phyloP scores from a whole-genome alignment of 1,140 invertebrate species.

The Drosophila kikkawai region DNA sequence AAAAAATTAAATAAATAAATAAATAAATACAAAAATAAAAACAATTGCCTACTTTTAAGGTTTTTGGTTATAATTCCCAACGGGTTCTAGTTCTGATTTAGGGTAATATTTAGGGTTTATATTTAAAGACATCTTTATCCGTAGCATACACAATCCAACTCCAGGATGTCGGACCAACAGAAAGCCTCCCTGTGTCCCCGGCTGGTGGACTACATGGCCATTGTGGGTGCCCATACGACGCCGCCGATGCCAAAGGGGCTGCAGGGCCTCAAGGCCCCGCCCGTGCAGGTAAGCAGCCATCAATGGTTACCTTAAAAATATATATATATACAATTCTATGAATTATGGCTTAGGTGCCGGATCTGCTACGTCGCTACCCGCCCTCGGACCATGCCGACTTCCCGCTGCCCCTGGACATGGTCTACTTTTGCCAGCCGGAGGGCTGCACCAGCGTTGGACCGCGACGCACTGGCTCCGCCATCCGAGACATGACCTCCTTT shows the following conservation, averaged over 20 bases:
- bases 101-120: too few relatives aligned
- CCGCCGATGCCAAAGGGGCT: constrained; percentile 87
- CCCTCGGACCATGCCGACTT: constrained; percentile 99
- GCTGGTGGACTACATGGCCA: constrained; percentile 97
- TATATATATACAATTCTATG: neutral
- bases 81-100: too few relatives aligned
- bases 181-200: constrained; percentile 93
- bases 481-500: constrained; percentile 97
- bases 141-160: constrained; percentile 21
- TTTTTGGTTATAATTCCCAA: too few relatives aligned
- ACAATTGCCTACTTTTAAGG: too few relatives aligned
- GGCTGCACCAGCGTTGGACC: constrained; percentile 97
- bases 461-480: constrained; percentile 89
- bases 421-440: constrained; percentile 99
- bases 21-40: too few relatives aligned
- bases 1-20: too few relatives aligned
- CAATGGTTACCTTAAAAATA: neutral
- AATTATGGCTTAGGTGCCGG: constrained; percentile 88
- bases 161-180: constrained; percentile 86
- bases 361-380: constrained; percentile 97
- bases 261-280: constrained; percentile 87
- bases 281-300: constrained; percentile 88
- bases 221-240: constrained; percentile 94
- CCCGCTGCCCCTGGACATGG: constrained; percentile 97
- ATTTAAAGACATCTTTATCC: too few relatives aligned